Base-by-base conservation (phyloP, 1,140 invertebrate species). In the Drosophila parvula region DNA sequence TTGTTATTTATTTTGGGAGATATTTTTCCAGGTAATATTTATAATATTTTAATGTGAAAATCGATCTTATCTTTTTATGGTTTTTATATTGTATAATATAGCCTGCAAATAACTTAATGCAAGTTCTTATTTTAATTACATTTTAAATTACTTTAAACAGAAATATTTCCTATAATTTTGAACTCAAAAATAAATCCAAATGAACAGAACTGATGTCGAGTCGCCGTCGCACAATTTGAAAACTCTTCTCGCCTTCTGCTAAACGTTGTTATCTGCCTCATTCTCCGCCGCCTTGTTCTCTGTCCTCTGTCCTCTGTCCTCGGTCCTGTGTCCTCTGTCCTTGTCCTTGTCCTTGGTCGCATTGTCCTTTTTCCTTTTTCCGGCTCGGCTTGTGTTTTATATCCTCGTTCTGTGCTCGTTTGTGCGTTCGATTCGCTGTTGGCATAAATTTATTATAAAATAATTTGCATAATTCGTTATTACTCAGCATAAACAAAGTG, bases 361-460 rank as follows among this genome's bases (percentile, higher is more conserved):
- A 32, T 50, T 50, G 48, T 59, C 27, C 32, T 36, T 62, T 48
- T 59, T 64, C 36, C n/a, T 12, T 41, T 22, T 53, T 48, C 68
- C 57, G 51, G 16, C 32, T 38, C 63, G 64, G 56, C 61, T 71
- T 81, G 79, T 82, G 62, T 69, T 79, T 88, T 77, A 88, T 88
- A 69, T 88, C 56, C 70, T 82, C 59, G 79, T 82, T 68, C 67
- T 77, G 67, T 76, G 80, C 78, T 82, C 79, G 82, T 86, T 81
- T 86, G 82, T 81, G 70, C 79, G 79, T 86, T 86, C 79, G 81
- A 79, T 83, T 82, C 58, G 70, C 65, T 71, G 65, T 80, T 62
- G 80, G 85, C 85, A 89, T 89, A 90, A 89, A 89, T 89, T 89
- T 89, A 89, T 89, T 89, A 89, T 89, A 89, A 89, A 88, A 89